A percentile compares a stretch with the other conserved stretches of the same genome.
These are phyloP conservation scores for Bucorvus abyssinicus DNA, from an alignment of 2,797 vertebrate genomes.

Conservation along the genomic window DNA sequence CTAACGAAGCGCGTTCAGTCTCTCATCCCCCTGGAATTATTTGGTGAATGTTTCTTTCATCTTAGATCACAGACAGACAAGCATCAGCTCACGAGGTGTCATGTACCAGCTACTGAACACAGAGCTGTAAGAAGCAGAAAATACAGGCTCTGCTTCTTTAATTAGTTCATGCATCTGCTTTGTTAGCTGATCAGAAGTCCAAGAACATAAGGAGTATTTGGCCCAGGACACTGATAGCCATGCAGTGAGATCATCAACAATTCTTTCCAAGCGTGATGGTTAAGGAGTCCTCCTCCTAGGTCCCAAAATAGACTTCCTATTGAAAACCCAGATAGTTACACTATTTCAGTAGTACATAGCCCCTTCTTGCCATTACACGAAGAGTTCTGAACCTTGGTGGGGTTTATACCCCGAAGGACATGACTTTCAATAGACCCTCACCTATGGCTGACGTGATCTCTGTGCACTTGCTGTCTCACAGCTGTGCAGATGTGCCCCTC, in stretches of 20 bases:
- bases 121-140: conserved; percentile 51
- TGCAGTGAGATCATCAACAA: conserved; percentile 40
- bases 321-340: conserved; percentile 37
- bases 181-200: conserved; percentile 44
- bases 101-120: conserved; percentile 56
- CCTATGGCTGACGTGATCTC: not conserved
- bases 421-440: not conserved
- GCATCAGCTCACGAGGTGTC: conserved; percentile 58
- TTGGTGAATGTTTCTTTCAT: conserved; percentile 49
- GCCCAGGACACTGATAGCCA: conserved; percentile 44
- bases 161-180: conserved; percentile 59
- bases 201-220: conserved; percentile 53
- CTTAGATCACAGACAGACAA: conserved; percentile 44
- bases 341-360: not conserved
- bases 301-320: conserved; percentile 66
- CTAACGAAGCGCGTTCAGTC: not conserved
- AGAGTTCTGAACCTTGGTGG: not conserved
- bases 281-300: conserved; percentile 43
- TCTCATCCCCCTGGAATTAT: conserved; percentile 23
- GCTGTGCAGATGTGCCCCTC: not conserved
- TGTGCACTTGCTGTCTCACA: not conserved
- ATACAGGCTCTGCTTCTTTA: conserved; percentile 34
- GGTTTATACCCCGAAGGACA: not conserved
- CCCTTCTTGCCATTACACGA: not conserved
- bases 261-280: conserved; percentile 48